These are phyloP conservation scores for Drosophila buzzatii DNA, from an alignment of 2,888 invertebrate species.

Conservation along the genomic window DNA sequence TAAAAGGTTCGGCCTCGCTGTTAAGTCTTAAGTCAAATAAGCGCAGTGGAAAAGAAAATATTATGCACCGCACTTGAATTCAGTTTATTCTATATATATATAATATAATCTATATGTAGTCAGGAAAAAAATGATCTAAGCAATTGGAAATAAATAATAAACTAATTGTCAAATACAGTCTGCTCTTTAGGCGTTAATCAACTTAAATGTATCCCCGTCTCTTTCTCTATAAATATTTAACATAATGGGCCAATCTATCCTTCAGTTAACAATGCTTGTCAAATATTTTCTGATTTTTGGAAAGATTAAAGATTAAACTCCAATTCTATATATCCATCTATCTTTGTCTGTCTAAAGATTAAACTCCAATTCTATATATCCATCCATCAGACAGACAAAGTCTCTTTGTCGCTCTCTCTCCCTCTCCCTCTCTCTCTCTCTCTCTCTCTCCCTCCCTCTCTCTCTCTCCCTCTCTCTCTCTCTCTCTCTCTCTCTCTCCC, in stretches of 20 bases:
- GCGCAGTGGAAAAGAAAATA: not conserved
- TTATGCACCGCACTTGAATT: not conserved
- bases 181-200: not conserved
- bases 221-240: not conserved
- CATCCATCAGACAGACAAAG: too few species aligned
- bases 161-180: not conserved
- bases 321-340: not conserved
- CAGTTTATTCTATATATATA: conserved; percentile 1
- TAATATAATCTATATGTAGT: not conserved
- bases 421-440: too few species aligned
- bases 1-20: conserved; percentile 71
- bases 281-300: not conserved
- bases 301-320: conserved; percentile 18
- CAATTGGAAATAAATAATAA: not conserved
- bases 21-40: conserved; percentile 43
- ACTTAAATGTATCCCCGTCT: not conserved
- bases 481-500: not conserved
- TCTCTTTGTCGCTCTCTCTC: not conserved
- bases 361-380: too few species aligned
- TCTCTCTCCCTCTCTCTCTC: not conserved
- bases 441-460: not conserved
- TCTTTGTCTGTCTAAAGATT: too few species aligned
- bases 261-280: not conserved
- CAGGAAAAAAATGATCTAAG: not conserved
- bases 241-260: not conserved